Evolutionary conservation across 2,797 vertebrate genomes (phyloP), one percentile per base, ranked within the genome.

Genomic region (Galaxias olidus): DNA sequence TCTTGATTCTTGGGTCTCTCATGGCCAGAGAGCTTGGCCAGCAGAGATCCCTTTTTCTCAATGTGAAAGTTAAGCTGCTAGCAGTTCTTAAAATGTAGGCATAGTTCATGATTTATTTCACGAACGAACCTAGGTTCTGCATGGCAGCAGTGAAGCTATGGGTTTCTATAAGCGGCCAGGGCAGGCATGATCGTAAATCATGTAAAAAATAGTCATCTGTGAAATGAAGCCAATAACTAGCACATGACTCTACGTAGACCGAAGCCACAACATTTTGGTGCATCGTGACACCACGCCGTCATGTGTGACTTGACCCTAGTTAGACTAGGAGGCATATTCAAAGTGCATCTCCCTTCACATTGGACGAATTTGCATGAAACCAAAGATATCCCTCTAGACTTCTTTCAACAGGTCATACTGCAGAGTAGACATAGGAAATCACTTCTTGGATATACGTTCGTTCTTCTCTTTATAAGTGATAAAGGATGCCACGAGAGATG

Each of bases 331-430:
- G 30, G 30, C 6, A 6, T 6, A 30, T 30, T 30, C 3, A 30
- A 3, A 30, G 30, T 30, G 30, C 30, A 30, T 30, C 30, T 30
- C 30, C 30, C 30, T 30, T 30, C 13, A 57, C 18, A 66, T 44
- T 61, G 58, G 43, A 65, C 12, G 60, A 2, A 77, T 76, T 68
- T 71, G 45, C 61, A 62, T 71, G 52, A 68, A 73, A 62, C 58
- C 56, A 77, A 40, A 43, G 59, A 63, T 50, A 19, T 30, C 48
- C 67, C 59, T 67, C 66, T 61, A 56, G 42, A 48, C 9, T 49
- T 20, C 15, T 43, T 57, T 30, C 49, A 17, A 41, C 56, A 40
- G n/a, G 50, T 18, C 55, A 68, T 53, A 61, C 64, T 56, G 43
- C n/a, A 19, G 40, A 43, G 12, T n/a, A 15, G 42, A 64, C 19